Conservation (phyloP, 2,797 vertebrate species). For the Onychomys leucogaster region DNA sequence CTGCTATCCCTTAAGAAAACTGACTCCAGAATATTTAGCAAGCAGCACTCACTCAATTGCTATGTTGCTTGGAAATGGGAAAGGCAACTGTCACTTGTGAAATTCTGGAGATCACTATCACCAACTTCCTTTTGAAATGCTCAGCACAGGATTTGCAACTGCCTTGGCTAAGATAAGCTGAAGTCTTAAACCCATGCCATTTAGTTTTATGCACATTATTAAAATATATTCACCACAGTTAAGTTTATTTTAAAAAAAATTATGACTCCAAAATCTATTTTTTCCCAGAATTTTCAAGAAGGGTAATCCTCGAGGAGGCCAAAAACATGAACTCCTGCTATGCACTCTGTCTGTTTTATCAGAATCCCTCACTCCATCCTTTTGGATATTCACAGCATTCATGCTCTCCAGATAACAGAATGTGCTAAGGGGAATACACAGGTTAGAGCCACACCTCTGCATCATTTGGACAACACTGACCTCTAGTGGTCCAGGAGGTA, state of each 20-base stretch:
- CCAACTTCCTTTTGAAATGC: constrained; percentile 85
- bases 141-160: constrained; percentile 82
- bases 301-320: background rate
- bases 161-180: constrained; percentile 75
- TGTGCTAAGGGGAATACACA: background rate
- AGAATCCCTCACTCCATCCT: background rate
- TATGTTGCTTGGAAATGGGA: constrained; percentile 82
- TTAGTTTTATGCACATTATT: constrained; percentile 78
- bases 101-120: constrained; percentile 86
- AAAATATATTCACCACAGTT: constrained; percentile 82
- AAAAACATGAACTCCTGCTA: background rate
- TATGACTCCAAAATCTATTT: background rate
- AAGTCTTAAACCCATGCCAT: constrained; percentile 77
- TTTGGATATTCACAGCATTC: constrained; percentile 63
- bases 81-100: constrained; percentile 86
- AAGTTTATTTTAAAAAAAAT: constrained; percentile 75
- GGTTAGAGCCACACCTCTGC: constrained; percentile 29
- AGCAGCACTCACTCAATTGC: constrained; percentile 73
- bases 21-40: constrained; percentile 85
- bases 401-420: constrained; percentile 51
- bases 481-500: constrained; percentile 79
- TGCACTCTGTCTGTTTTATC: background rate
- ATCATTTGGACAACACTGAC: constrained; percentile 81
- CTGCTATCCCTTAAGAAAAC: constrained; percentile 80
- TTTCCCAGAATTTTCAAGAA: background rate